A percentile compares a stretch with the other conserved stretches of the same genome.
Conservation (phyloP, 2,888 invertebrate species). For the Phengaris arion region DNA sequence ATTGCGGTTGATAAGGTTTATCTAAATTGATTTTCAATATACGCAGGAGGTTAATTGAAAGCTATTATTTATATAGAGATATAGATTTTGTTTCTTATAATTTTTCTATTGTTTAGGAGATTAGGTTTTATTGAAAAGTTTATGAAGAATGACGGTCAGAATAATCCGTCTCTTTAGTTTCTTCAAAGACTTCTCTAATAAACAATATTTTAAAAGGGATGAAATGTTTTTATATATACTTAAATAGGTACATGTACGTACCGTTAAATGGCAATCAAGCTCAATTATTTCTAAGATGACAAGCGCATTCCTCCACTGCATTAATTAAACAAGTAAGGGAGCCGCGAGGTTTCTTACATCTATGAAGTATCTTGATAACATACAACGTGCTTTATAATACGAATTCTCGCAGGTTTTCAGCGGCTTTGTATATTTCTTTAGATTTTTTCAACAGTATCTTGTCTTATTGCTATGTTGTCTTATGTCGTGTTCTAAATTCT, state of each 20-base stretch:
- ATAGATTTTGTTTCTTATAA: slow-evolving; percentile 2
- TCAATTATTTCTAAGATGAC: slow-evolving; percentile 15
- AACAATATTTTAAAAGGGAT: not conserved
- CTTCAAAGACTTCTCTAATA: not conserved
- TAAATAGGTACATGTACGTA: slow-evolving; percentile 4
- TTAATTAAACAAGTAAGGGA: slow-evolving; percentile 1
- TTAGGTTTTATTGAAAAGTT: not conserved
- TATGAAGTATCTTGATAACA: not conserved
- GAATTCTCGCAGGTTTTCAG: no score
- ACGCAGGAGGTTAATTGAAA: slow-evolving; percentile 22
- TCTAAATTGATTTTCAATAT: slow-evolving; percentile 25
- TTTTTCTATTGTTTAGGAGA: not conserved
- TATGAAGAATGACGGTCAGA: not conserved
- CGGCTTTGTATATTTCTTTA: no score
- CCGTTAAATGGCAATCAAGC: slow-evolving; percentile 8
- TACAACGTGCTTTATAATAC: not conserved
- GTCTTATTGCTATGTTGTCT: no score
- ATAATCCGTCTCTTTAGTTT: not conserved
- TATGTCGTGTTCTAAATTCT: not conserved
- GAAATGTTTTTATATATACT: not conserved
- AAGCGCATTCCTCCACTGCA: slow-evolving; percentile 10
- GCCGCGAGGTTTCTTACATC: not conserved
- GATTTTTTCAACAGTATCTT: no score
- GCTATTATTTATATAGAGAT: slow-evolving; percentile 7
- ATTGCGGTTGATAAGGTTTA: slow-evolving; percentile 21